Evolutionary conservation across 2,113 vertebrate species (phyloP), one percentile per base, ranked within the genome.

Genomic region (Myotis brandtii): DNA sequence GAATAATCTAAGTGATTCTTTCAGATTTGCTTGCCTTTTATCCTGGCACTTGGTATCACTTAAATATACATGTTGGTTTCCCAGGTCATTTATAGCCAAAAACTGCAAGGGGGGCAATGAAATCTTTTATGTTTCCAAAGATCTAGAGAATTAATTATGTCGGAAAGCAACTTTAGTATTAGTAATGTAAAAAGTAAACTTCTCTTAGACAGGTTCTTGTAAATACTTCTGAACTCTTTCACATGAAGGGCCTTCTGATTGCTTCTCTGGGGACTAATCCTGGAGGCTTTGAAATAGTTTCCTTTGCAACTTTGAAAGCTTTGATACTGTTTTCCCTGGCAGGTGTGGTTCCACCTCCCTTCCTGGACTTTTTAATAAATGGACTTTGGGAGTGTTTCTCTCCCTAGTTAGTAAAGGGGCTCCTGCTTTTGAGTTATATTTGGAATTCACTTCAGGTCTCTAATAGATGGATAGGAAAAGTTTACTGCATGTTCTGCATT

Each of bases 211-310:
- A 56, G 59, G 1, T 88, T 93, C 9, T 54, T 83, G 1, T 75
- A 80, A 95, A 64, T 75, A 34, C 5, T 95, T 96, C 48, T 96
- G 62, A 50, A 62, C 25, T 82, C 40, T 56, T 92, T 87, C 62
- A 69, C 8, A 30, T 66, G 54, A 66, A 81, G 11, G 12, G 8
- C 13, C 50, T 92, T 96, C 64, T 84, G 83, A 81, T 86, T 64
- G 43, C 25, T 6, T 70, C 72, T 50, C 76, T 43, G 12, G 32
- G 21, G 87, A 40, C 8, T 69, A 67, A 73, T 79, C 34, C n/a
- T 56, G 10, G 75, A 87, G 56, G 10, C 20, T 77, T 62, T 90
- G 11, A 77, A 95, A 86, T 54, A 4, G 21, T 48, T 95, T 92
- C 32, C 43, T 93, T 92, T 46, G 14, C 17, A 72, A 50, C 25